Evolutionary conservation across 2,888 invertebrate species (phyloP), one percentile per base, ranked within the genome.

Genomic region (Emesis castigata): DNA sequence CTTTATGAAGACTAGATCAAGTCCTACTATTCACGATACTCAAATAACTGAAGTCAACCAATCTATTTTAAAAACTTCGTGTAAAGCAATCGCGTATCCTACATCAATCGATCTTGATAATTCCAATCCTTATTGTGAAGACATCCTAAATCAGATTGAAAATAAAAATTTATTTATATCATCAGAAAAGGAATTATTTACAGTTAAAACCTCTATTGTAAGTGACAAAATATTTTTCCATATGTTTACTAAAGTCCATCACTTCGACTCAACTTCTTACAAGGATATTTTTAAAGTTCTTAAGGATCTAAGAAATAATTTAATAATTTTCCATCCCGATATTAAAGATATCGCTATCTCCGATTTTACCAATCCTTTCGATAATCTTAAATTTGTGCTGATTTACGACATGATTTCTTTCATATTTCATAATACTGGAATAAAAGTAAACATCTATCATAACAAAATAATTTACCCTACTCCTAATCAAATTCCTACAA

Each of bases 401-500:
- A 14, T 14, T 14, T 48, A 48, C n/a, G 48, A 48, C 3, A 48
- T 48, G 5, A 48, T 48, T 48, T n/a, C 5, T 3, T 48, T 48
- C 14, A 48, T 48, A 11, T 64, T 26, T 26, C 26, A 26, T 6
- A 26, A 26, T 2, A 26, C 26, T 26, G 26, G 26, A 5, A 26
- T 26, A 26, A 26, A 26, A 6, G 6, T 26, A 3, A 26, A 26
- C 6, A 26, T 26, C 6, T 26, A 26, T 6, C 26, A 64, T 64
- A 20, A 64, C 8, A 64, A 64, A 16, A 16, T 64, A 14, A 64
- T 29, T 8, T 64, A 64, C 31, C 64, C 64, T 64, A 64, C 64
- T 14, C 64, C 64, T 14, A 64, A 22, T 6, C 14, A 64, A 64
- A 29, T 64, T 16, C 64, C 64, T 4, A 31, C 14, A 11, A 64